Evolutionary conservation across 2,113 vertebrate genomes (phyloP), one percentile per base, ranked within the genome.

Genomic region (Petrocephalus zakoni): DNA sequence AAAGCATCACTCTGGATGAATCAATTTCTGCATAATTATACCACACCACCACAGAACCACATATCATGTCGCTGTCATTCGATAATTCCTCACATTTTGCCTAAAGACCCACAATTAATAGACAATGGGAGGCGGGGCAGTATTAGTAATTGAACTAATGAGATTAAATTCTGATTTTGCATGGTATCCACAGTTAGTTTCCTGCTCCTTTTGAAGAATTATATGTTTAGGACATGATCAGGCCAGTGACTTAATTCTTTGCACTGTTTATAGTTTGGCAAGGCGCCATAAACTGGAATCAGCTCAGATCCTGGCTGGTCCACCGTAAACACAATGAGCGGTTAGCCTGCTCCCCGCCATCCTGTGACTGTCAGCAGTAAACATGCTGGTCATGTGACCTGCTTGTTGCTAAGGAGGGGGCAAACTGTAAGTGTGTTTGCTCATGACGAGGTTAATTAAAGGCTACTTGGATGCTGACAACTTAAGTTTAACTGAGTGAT

Each of bases 121-220:
- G 15, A 58, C 17, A 8, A 5, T 19, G 37, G 37, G 5, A 47
- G 2, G 10, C 8, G 51, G 29, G 55, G 56, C 21, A 34, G 46
- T 83, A 21, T 83, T 46, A 52, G 37, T n/a, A 87, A 87, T n/a
- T n/a, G 86, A 87, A 61, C 22, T 64, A 47, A 61, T 87, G 56
- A 61, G 55, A 47, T 46, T 11, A 87, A 46, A 61, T 34, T 2
- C 37, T 21, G 81, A 21, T 47, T 83, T 83, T 42, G 7, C 2
- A 49, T 37, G 17, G 17, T 22, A 22, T 47, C 37, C 19, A 49
- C 37, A 83, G 81, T 83, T n/a, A 83, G 3, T 42, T 5, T 47
- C 21, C 78, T 82, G 42, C 42, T n/a, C 81, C 46, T 19, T 49
- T n/a, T 49, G 10, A 83, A 49, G 21, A 82, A 42, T 47, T 82